Evolutionary conservation across 2,888 invertebrate genomes (phyloP).

Genomic region (Keiferia lycopersicella): DNA sequence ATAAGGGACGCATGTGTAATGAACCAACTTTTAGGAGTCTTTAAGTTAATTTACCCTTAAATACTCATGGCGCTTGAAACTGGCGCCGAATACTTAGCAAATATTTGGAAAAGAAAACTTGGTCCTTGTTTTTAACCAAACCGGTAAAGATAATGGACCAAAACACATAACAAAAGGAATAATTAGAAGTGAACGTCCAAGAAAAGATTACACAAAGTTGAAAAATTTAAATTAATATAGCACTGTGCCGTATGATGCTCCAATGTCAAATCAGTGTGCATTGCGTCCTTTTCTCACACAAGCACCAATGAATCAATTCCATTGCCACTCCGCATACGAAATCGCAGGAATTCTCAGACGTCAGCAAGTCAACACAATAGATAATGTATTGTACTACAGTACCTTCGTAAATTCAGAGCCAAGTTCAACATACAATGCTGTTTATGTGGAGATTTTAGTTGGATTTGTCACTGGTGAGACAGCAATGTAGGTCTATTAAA

Average conservation of each 20-base stretch:
- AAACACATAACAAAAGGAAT: no score
- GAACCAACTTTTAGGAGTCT: slow-evolving; percentile 47
- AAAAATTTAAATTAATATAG: no score
- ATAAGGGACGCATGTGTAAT: slow-evolving; percentile 56
- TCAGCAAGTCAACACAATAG: slow-evolving; percentile 22
- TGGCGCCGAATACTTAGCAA: not conserved
- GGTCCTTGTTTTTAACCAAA: not conserved
- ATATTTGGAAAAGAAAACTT: not conserved
- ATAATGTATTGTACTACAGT: slow-evolving; percentile 1
- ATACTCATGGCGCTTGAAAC: slow-evolving; percentile 6
- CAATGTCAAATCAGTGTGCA: no score
- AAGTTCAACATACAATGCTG: no score
- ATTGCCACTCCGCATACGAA: slow-evolving; percentile 17
- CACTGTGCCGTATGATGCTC: no score
- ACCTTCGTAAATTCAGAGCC: no score
- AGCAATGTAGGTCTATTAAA: no score
- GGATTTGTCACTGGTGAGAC: no score
- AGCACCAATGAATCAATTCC: slow-evolving; percentile 17
- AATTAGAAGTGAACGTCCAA: no score
- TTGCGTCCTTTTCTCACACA: not conserved
- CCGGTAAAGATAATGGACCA: not conserved
- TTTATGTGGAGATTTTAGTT: no score
- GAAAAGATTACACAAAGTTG: no score
- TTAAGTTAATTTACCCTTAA: slow-evolving; percentile 28
- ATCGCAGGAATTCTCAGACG: slow-evolving; percentile 17